phyloP scores from a whole-genome alignment of 2,113 vertebrate species.

The Hemibagrus wyckioides region DNA sequence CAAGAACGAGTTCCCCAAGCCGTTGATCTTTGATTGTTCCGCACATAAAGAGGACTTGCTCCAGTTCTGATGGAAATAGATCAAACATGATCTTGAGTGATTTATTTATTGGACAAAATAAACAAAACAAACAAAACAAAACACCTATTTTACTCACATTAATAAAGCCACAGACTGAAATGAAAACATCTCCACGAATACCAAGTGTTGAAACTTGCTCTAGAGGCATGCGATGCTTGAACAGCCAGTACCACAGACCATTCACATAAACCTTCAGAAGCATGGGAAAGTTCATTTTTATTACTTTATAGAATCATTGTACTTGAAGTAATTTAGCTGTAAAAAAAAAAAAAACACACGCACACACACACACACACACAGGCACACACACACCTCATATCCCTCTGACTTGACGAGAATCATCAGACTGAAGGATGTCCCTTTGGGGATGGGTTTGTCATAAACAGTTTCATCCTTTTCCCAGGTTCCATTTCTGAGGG shows the following conservation, averaged over 20 bases:
- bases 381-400: conserved; percentile 38
- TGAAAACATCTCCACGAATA: background rate
- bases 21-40: background rate
- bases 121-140: background rate
- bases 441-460: conserved; percentile 7
- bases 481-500: background rate
- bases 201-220: conserved; percentile 14
- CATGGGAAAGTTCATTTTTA: background rate
- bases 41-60: background rate
- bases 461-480: background rate
- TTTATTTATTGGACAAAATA: background rate
- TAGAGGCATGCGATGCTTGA: conserved; percentile 28
- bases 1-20: background rate
- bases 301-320: background rate
- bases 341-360: too few species aligned
- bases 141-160: background rate
- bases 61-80: background rate
- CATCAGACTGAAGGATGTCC: conserved; percentile 8
- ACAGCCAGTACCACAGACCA: background rate
- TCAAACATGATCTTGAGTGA: background rate
- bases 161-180: conserved; percentile 20
- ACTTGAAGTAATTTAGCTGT: background rate
- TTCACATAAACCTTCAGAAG: conserved; percentile 28
- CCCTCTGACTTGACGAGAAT: background rate
- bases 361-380: too few species aligned